Conservation (phyloP, 2,113 vertebrate genomes). For the Ceyx cyanopectus region DNA sequence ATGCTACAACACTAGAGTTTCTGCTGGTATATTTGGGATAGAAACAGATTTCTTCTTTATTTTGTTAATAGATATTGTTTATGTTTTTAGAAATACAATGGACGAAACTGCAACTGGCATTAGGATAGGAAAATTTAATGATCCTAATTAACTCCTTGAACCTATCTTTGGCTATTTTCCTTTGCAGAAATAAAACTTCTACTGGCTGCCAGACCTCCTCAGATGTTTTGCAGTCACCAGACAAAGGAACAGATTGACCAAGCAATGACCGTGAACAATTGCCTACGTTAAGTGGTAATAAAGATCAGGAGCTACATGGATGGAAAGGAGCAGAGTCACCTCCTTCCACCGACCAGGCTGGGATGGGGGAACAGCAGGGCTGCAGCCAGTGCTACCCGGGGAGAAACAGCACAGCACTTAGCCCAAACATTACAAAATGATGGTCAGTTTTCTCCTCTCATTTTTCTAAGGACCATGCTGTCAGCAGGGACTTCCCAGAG, state of each 20-base stretch:
- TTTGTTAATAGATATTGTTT: background rate
- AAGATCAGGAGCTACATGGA: background rate
- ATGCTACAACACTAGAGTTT: fast-evolving
- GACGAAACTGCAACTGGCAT: background rate
- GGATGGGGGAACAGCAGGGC: background rate
- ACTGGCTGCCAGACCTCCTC: background rate
- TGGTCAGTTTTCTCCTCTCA: background rate
- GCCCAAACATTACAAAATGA: background rate
- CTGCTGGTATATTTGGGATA: background rate
- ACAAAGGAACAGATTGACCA: background rate
- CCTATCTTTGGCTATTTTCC: constrained; percentile 6
- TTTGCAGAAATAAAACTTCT: constrained; percentile 12
- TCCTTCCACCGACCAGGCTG: background rate
- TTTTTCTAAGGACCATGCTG: background rate
- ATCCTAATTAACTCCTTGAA: constrained; percentile 11
- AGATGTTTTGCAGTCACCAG: background rate
- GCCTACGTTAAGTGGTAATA: background rate
- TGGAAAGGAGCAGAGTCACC: background rate
- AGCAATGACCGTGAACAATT: background rate
- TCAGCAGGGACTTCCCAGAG: background rate
- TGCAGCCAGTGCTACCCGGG: background rate
- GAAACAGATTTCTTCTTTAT: background rate
- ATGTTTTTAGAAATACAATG: background rate
- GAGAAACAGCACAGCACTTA: background rate
- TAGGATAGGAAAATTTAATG: background rate